Percentiles rank a stretch among this genome's conserved stretches.
Evolutionary conservation across 2,113 vertebrate genomes (phyloP).

Genomic region (Glaucidium brasilianum): DNA sequence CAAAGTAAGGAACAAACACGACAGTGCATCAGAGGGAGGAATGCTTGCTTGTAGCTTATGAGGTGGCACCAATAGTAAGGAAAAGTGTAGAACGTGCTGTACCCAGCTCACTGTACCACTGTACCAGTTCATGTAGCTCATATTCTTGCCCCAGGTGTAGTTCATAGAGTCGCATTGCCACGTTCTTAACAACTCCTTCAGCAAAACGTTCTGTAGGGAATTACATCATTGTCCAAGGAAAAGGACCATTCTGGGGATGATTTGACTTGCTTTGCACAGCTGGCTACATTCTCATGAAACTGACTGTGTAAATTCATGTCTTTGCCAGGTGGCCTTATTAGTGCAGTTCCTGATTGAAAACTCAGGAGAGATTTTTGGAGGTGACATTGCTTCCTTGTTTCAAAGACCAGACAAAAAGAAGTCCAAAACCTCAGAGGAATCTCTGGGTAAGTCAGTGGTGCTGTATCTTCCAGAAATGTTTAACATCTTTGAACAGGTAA

Average conservation of each 20-base stretch:
- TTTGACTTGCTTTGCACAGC: neutral
- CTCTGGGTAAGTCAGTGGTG: constrained; percentile 45
- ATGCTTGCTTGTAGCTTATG: neutral
- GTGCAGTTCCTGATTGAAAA: constrained; percentile 81
- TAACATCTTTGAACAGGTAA: neutral
- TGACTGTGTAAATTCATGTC: neutral
- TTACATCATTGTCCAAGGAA: neutral
- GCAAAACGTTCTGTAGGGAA: neutral
- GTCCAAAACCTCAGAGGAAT: constrained; percentile 32
- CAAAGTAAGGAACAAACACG: neutral
- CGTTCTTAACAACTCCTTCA: neutral
- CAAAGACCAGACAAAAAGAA: constrained; percentile 46
- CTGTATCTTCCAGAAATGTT: neutral
- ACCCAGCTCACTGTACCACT: neutral
- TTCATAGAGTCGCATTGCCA: neutral
- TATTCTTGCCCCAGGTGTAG: neutral
- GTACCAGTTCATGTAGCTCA: neutral
- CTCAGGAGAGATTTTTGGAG: constrained; percentile 74
- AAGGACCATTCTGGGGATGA: neutral
- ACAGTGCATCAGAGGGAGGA: neutral
- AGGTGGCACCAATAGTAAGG: neutral
- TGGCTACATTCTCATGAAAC: neutral
- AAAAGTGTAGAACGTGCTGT: neutral
- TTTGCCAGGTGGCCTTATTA: constrained; percentile 74
- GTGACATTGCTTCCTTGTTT: constrained; percentile 71